Base-by-base conservation (phyloP, 2,797 vertebrate genomes). In the Sebastes oblongus region DNA sequence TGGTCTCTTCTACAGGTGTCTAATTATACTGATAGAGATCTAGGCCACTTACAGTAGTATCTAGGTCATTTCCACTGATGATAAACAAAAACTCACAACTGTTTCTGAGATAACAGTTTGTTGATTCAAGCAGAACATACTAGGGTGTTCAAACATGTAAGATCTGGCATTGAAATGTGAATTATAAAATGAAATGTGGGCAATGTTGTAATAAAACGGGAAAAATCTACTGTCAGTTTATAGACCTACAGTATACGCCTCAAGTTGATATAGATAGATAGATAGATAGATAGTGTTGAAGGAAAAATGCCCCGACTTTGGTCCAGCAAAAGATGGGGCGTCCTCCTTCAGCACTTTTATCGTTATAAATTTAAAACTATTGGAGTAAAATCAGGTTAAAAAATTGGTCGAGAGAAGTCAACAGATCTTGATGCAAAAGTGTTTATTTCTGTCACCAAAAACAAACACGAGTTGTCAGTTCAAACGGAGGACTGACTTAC, bases 21-120 rank as follows among this genome's bases (percentile, higher is more conserved):
- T 71, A 39, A 76, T 78, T 74, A 72, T 18, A 81, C 50, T 36
- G 73, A 90, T 86, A 2, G 30, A 74, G 24, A 90, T 83, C 58
- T 60, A 65, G 50, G 36, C 42, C 67, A 72, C 59, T 55, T 61
- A 13, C 68, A 72, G 39, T 30, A 60, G 13, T 58, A 84, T 84
- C 75, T 80, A 71, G 86, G 73, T 72, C 65, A 85, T 20, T 65
- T 66, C 22, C 22, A 56, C 73, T 10, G 1, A 27, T 20, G 18
- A 22, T 36, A 2, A 64, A 70, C 39, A 82, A 72, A 68, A 72
- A 6, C 6, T 32, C n/a, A 27, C 1, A 68, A 24, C 3, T 2
- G 3, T 27, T 62, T 25, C 6, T 34, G 13, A 18, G 16, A 25
- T 6, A 59, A 4, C n/a, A n/a, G 25, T 59, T 56, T 75, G 42